These are phyloP conservation scores for Lacerta agilis DNA, from an alignment of 2,797 vertebrate species.

Conservation along the genomic window DNA sequence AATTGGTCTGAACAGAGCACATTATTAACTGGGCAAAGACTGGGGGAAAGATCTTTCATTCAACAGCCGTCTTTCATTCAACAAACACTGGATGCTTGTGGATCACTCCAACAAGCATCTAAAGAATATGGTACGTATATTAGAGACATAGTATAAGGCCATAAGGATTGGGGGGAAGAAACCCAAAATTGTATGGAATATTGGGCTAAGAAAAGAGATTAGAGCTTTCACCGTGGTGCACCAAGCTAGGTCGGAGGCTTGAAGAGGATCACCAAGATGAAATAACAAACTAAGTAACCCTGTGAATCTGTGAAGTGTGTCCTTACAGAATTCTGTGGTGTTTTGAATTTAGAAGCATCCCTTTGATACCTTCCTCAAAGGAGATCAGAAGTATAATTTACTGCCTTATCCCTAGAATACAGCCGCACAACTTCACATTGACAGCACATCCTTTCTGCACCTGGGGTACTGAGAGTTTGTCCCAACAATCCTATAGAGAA, in stretches of 20 bases:
- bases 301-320: neutral
- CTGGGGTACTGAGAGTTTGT: slow-evolving; percentile 40
- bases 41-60: neutral
- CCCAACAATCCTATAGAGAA: neutral
- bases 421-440: slow-evolving; percentile 45
- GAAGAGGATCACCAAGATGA: slow-evolving; percentile 6
- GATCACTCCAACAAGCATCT: neutral
- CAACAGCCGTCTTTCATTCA: neutral
- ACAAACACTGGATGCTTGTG: neutral
- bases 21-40: neutral
- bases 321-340: neutral
- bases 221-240: neutral
- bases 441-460: slow-evolving; percentile 22
- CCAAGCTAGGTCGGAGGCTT: neutral
- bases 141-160: neutral
- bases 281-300: neutral
- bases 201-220: neutral
- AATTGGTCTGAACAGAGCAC: neutral
- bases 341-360: slow-evolving; percentile 2
- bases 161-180: neutral
- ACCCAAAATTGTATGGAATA: neutral
- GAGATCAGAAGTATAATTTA: neutral
- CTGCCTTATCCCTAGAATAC: slow-evolving; percentile 51
- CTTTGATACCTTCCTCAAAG: neutral
- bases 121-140: too few species aligned